These are phyloP conservation scores for Myiotriccus ornatus DNA, from an alignment of 2,797 vertebrate genomes.

Conservation along the genomic window DNA sequence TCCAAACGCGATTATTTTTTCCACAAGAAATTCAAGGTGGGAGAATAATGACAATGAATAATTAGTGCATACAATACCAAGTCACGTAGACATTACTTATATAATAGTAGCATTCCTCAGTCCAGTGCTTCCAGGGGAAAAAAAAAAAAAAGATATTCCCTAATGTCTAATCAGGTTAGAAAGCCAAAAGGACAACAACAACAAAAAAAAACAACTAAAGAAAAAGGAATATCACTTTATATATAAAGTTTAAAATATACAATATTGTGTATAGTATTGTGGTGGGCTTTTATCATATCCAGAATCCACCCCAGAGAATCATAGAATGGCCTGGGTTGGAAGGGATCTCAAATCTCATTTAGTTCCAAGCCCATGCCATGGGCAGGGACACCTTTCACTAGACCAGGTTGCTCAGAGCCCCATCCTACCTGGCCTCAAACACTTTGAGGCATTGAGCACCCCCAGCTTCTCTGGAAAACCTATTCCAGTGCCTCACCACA, in stretches of 20 bases:
- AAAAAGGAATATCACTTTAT: background rate
- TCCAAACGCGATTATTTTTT: background rate
- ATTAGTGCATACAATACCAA: background rate
- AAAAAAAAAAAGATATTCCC: background rate
- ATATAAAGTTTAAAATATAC: background rate
- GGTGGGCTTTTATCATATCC: background rate
- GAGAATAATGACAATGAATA: conserved; percentile 12
- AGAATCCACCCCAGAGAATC: background rate
- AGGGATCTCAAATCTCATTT: background rate
- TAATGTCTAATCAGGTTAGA: background rate
- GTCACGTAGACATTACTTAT: background rate
- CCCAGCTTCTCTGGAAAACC: fast-evolving
- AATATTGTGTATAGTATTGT: background rate
- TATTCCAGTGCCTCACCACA: background rate
- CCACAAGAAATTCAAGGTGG: background rate
- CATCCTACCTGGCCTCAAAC: background rate
- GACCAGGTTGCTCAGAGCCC: background rate
- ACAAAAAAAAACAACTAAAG: background rate
- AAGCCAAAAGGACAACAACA: background rate
- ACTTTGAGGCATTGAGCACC: background rate
- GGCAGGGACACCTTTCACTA: background rate
- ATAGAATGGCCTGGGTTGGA: background rate
- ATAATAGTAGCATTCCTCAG: background rate
- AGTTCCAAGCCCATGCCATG: background rate
- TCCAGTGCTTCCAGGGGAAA: background rate